Conservation (phyloP, 2,113 vertebrate species). For the Eretmochelys imbricata region DNA sequence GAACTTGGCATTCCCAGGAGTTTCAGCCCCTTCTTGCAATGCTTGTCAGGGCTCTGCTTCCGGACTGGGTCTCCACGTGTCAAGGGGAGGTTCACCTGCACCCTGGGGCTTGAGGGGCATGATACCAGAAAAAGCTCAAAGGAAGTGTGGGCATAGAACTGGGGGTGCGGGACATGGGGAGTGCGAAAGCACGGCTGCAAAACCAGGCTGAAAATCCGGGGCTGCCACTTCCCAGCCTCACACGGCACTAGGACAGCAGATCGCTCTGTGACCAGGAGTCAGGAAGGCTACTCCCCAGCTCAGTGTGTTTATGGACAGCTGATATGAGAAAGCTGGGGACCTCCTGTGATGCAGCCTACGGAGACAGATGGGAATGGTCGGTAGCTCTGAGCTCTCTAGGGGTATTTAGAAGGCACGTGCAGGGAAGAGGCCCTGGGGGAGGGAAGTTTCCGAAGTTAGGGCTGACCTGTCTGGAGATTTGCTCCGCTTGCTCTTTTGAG, state of each 20-base stretch:
- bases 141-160: not conserved
- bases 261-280: not conserved
- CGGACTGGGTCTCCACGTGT: not conserved
- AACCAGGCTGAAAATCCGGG: no score
- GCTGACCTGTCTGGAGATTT: constrained; percentile 95
- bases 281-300: not conserved
- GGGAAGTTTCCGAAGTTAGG: no score
- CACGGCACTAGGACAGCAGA: no score
- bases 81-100: not conserved
- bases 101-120: not conserved
- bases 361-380: not conserved
- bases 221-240: not conserved
- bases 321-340: not conserved
- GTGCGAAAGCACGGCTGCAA: not conserved
- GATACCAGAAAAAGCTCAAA: not conserved
- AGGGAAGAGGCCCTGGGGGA: no score
- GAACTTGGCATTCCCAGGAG: not conserved
- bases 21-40: not conserved
- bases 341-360: not conserved
- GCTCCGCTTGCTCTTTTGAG: constrained; percentile 91
- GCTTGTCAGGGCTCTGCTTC: not conserved
- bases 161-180: not conserved
- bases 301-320: not conserved
- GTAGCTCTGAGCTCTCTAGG: not conserved
- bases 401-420: not conserved